These are phyloP conservation scores for Alfaro cultratus DNA, from an alignment of 2,797 vertebrate genomes.

Conservation along the genomic window DNA sequence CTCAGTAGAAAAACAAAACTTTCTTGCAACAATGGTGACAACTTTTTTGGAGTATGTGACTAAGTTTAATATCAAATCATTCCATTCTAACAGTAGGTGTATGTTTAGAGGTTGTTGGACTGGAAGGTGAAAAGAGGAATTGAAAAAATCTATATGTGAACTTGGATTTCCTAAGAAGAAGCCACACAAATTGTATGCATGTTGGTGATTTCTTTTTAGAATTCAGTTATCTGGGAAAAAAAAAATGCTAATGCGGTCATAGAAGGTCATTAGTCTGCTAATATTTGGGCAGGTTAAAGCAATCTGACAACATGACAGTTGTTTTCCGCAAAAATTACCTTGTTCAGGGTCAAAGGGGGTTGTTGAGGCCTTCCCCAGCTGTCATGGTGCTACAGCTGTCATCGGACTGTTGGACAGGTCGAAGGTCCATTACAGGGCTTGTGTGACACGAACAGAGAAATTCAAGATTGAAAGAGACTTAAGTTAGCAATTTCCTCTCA, in stretches of 20 bases:
- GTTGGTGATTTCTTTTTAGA: not conserved
- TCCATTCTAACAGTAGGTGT: not conserved
- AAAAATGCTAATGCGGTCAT: not conserved
- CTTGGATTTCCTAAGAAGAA: not conserved
- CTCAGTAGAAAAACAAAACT: not conserved
- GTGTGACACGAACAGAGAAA: not conserved
- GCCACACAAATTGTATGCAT: not conserved
- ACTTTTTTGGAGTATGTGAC: not conserved
- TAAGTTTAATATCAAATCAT: not conserved
- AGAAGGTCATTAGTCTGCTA: not conserved
- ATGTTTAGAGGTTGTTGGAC: not conserved
- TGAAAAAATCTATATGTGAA: not conserved
- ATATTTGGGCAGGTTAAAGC: not conserved
- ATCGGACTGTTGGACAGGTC: slow-evolving; percentile 7
- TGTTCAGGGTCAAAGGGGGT: slow-evolving; percentile 4
- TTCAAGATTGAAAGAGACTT: not conserved
- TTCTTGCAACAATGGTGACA: not conserved
- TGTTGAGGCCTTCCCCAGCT: slow-evolving; percentile 5
- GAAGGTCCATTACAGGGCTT: slow-evolving; percentile 3
- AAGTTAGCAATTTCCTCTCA: not conserved
- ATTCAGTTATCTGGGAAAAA: not conserved
- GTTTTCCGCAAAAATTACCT: not conserved
- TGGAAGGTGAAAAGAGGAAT: not conserved
- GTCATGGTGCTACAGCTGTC: slow-evolving; percentile 10
- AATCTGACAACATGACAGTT: slow-evolving; percentile 6